Percentiles rank a stretch among this genome's conserved stretches.
Evolutionary conservation across 2,888 invertebrate species (phyloP).

Genomic region (Volucella bombylans): DNA sequence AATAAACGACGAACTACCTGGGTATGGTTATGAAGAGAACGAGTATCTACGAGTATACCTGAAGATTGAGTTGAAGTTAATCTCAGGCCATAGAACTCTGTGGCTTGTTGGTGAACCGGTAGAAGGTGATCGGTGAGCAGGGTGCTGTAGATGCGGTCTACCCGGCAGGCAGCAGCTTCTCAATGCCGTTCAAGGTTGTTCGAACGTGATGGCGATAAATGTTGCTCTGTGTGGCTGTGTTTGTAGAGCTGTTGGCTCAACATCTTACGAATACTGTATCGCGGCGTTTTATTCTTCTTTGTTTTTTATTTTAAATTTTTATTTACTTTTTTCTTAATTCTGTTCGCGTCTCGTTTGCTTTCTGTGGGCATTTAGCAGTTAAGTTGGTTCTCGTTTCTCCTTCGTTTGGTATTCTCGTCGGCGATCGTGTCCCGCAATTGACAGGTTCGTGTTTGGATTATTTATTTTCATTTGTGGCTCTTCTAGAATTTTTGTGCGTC

Average conservation of each 20-base stretch:
- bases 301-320: constrained; percentile 20
- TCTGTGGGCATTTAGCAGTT: constrained; percentile 53
- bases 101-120: constrained; percentile 49
- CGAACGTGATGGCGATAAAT: constrained; percentile 35
- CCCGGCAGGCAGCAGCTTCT: constrained; percentile 60
- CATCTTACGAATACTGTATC: constrained; percentile 17
- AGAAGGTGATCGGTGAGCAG: neutral
- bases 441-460: constrained; percentile 70
- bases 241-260: constrained; percentile 8
- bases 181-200: constrained; percentile 74
- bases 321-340: constrained; percentile 31
- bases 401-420: constrained; percentile 61
- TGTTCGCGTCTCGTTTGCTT: constrained; percentile 11
- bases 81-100: constrained; percentile 65
- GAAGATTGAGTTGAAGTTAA: constrained; percentile 16
- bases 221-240: constrained; percentile 44
- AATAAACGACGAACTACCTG: constrained; percentile 43
- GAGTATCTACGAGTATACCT: no score
- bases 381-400: constrained; percentile 59
- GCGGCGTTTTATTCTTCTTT: constrained; percentile 36
- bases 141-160: constrained; percentile 13
- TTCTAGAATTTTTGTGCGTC: constrained; percentile 57
- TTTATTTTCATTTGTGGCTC: constrained; percentile 54
- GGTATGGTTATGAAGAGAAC: neutral
- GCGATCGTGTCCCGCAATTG: constrained; percentile 67